Conservation (phyloP, 1,140 invertebrate genomes). For the Heliothis subflexa region DNA sequence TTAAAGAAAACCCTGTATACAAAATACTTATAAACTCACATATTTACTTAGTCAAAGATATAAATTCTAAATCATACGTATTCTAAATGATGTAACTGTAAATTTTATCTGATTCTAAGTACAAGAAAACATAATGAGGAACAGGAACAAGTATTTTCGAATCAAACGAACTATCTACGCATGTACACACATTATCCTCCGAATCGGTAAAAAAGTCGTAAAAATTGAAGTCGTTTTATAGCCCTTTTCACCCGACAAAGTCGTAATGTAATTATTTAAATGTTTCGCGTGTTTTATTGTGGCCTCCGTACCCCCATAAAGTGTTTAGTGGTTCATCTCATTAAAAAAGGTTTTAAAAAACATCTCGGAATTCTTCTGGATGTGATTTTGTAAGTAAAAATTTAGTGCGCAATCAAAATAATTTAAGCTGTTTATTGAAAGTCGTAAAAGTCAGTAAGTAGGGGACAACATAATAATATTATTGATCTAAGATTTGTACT, state of each 20-base stretch:
- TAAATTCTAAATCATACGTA: neutral
- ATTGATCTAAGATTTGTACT: slow-evolving; percentile 4
- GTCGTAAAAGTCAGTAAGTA: neutral
- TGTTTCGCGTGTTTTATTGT: slow-evolving; percentile 45
- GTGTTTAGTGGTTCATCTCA: slow-evolving; percentile 41
- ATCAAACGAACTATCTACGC: slow-evolving; percentile 24
- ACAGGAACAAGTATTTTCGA: neutral
- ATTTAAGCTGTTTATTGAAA: slow-evolving; percentile 18
- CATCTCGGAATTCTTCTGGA: neutral
- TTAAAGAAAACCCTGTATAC: too few species aligned
- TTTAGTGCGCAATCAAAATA: slow-evolving; percentile 33
- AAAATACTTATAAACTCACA: too few species aligned
- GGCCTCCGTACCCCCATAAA: slow-evolving; percentile 28
- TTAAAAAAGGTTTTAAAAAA: slow-evolving; percentile 36
- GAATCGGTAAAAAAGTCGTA: slow-evolving; percentile 35
- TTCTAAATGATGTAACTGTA: neutral
- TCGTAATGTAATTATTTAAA: slow-evolving; percentile 46
- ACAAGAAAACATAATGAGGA: neutral
- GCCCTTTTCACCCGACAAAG: slow-evolving; percentile 19
- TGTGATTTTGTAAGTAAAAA: slow-evolving; percentile 16
- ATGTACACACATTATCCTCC: slow-evolving; percentile 12
- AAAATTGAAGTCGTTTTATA: slow-evolving; percentile 34
- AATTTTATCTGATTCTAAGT: slow-evolving; percentile 8
- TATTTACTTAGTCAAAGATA: too few species aligned
- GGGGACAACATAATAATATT: slow-evolving; percentile 20